phyloP scores from a whole-genome alignment of 2,113 vertebrate genomes.

The Athene cunicularia region DNA sequence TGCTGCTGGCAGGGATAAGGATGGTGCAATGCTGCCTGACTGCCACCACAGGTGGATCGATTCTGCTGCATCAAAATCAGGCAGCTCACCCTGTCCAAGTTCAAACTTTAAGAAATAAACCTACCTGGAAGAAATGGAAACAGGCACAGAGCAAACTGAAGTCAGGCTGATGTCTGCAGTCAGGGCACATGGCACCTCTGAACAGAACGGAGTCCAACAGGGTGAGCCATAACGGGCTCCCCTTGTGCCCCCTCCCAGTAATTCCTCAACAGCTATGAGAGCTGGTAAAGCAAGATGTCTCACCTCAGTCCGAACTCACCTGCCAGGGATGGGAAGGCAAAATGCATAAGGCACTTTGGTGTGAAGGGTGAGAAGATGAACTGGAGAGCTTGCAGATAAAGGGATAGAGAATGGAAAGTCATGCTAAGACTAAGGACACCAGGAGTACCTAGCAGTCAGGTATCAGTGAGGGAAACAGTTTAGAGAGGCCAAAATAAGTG shows the following conservation, averaged over 20 bases:
- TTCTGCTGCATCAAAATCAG: not conserved
- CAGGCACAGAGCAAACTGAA: not conserved
- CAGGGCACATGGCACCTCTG: accelerated
- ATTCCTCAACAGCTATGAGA: not conserved
- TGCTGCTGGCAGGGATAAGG: not conserved
- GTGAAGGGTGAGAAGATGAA: not conserved
- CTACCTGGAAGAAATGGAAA: not conserved
- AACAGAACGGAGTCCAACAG: not conserved
- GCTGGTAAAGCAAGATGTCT: not conserved
- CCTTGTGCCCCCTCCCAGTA: not conserved
- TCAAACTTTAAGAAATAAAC: not conserved
- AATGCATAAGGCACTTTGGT: not conserved
- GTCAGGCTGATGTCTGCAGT: not conserved
- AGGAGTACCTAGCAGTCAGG: not conserved
- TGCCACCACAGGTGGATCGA: accelerated
- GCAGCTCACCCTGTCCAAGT: not conserved
- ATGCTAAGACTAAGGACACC: not conserved
- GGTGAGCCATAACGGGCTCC: accelerated
- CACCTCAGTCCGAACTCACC: not conserved
- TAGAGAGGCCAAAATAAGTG: not conserved
- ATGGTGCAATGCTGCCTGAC: not conserved
- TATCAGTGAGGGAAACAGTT: not conserved
- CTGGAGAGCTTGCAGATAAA: not conserved
- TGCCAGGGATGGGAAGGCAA: not conserved
- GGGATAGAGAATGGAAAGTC: not conserved